Evolutionary conservation across 2,888 invertebrate genomes (phyloP).

Genomic region (Agonopterix subpropinquella): DNA sequence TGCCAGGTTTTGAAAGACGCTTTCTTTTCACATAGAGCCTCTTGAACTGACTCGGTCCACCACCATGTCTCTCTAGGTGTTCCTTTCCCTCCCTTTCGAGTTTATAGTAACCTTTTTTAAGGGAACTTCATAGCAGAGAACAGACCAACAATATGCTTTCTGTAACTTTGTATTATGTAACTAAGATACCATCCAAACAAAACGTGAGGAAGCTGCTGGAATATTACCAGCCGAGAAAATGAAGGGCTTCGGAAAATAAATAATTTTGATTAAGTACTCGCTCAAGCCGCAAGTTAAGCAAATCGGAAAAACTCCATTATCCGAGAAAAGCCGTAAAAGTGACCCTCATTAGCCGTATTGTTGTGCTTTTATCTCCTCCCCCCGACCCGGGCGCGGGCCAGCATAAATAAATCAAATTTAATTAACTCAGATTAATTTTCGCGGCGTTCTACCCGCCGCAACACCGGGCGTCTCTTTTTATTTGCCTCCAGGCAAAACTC

Average conservation of each 20-base stretch:
- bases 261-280: conserved; percentile 35
- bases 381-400: conserved; percentile 37
- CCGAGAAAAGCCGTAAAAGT: conserved; percentile 65
- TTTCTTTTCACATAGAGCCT: too few species aligned
- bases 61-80: too few species aligned
- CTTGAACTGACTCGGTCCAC: too few species aligned
- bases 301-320: conserved; percentile 64
- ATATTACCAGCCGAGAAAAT: conserved; percentile 1
- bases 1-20: too few species aligned
- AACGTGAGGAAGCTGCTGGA: not conserved
- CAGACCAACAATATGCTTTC: too few species aligned
- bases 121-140: too few species aligned
- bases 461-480: conserved; percentile 59
- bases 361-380: conserved; percentile 64
- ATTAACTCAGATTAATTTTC: conserved; percentile 76
- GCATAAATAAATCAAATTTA: conserved; percentile 75
- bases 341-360: conserved; percentile 68
- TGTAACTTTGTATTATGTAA: too few species aligned
- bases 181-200: not conserved
- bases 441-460: conserved; percentile 33
- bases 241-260: conserved; percentile 32
- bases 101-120: not conserved
- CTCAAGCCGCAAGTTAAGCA: conserved; percentile 37
- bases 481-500: conserved; percentile 57
- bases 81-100: too few species aligned